Conservation (phyloP, 2,888 invertebrate genomes). For the Formica aserva region DNA sequence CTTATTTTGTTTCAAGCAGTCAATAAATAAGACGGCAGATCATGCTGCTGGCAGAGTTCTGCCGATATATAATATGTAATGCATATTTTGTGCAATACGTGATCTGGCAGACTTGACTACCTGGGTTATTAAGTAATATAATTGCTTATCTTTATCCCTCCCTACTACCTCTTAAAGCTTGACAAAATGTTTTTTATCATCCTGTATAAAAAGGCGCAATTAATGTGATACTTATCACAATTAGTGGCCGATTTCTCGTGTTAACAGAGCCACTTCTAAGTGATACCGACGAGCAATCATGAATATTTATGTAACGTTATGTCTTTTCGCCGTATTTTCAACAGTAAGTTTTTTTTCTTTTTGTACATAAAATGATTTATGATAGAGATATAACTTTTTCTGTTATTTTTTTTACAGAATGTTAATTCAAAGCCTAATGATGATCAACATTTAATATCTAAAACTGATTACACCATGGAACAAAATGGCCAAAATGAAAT, state of each 20-base stretch:
- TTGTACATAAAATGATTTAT: neutral
- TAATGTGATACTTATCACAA: slow-evolving; percentile 23
- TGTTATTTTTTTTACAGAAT: neutral
- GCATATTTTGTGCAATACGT: neutral
- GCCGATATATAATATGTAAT: too few species aligned
- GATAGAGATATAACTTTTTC: neutral
- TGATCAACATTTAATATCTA: neutral
- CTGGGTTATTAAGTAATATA: neutral
- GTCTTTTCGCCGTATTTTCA: slow-evolving; percentile 27
- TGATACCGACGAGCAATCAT: slow-evolving; percentile 7
- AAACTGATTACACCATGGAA: neutral
- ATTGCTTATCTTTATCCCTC: slow-evolving; percentile 1
- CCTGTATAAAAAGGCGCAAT: slow-evolving; percentile 35
- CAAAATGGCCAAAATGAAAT: neutral
- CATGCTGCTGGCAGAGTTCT: too few species aligned
- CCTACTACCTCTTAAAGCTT: neutral
- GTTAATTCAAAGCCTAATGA: neutral
- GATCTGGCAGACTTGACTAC: too few species aligned
- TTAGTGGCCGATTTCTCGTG: slow-evolving; percentile 13
- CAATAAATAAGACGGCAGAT: too few species aligned
- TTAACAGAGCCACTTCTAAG: slow-evolving; percentile 11
- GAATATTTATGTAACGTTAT: neutral
- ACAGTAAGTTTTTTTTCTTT: slow-evolving; percentile 23
- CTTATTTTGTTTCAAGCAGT: too few species aligned
- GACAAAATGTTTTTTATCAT: slow-evolving; percentile 23